Evolutionary conservation across 2,888 invertebrate species (phyloP), one percentile per base, ranked within the genome.

Genomic region (Amiota minor): DNA sequence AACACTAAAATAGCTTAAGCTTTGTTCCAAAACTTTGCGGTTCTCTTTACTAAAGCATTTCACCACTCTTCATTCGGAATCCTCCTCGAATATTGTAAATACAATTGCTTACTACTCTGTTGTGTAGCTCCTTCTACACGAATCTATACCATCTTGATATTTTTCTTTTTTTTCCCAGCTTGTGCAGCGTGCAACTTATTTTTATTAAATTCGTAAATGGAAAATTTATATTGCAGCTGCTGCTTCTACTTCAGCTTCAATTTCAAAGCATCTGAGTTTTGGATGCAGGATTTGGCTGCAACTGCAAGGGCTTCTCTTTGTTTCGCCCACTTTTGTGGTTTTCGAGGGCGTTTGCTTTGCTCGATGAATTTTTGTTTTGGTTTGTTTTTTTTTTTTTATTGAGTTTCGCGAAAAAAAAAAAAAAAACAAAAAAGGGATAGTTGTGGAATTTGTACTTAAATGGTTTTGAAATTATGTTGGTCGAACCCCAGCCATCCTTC

Each of bases 181-280:
- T 74, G 77, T 80, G 61, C 74, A 77, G 83, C 82, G 78, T 81
- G 83, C 86, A 84, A 86, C 86, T 84, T 85, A 85, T 86, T 86
- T 85, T 86, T 86, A 86, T 86, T 86, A 85, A 85, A 86, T 84
- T 86, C 87, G 83, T 79, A 83, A 83, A 84, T 83, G 86, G 85
- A 84, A 86, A 86, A 85, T 85, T 86, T 86, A 86, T 85, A 86
- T 85, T 86, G 87, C 85, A 83, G 80, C 86, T 83, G 83, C 85
- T 84, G 82, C 53, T 72, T 23, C 68, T 23, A 46, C 49, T 4
- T 10, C 18, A 16, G 35, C 45, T 23, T 62, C n/a, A n/a, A 62
- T 23, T 59, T 18, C 59, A 59, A 11, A 23, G n/a, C 16, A 35
- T 20, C 12, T 59, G 59, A 53, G 53, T 16, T 53, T 53, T 35